phyloP scores from a whole-genome alignment of 2,113 vertebrate genomes.

The Lampris megalopsis region DNA sequence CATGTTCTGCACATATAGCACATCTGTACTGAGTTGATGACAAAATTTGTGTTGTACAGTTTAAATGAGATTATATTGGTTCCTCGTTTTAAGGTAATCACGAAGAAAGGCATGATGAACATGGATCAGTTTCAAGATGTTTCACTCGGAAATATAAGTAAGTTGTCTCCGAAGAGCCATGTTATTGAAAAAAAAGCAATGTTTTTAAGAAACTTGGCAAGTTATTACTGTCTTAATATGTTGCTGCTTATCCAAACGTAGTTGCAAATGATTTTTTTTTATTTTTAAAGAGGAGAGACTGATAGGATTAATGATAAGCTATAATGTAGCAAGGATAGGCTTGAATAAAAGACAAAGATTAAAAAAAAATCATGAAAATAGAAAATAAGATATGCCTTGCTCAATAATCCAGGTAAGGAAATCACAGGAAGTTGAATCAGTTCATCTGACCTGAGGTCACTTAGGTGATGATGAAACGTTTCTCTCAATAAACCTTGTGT shows the following conservation, averaged over 20 bases:
- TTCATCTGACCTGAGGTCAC: too few relatives aligned
- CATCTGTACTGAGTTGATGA: background rate
- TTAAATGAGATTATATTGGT: background rate
- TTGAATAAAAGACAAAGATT: background rate
- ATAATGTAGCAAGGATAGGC: background rate
- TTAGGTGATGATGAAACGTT: too few relatives aligned
- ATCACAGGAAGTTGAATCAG: too few relatives aligned
- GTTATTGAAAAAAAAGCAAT: too few relatives aligned
- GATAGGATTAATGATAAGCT: background rate
- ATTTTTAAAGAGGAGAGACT: too few relatives aligned
- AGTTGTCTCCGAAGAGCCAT: conserved; percentile 24
- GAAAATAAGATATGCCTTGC: background rate
- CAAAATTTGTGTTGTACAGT: too few relatives aligned
- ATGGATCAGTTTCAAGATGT: conserved; percentile 74
- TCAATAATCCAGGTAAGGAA: too few relatives aligned
- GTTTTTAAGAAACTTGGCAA: too few relatives aligned
- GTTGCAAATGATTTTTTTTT: too few relatives aligned
- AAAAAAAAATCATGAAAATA: too few relatives aligned
- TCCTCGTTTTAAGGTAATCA: conserved; percentile 75
- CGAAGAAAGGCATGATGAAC: conserved; percentile 76
- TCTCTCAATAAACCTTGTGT: too few relatives aligned
- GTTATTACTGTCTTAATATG: too few relatives aligned
- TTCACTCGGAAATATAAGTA: conserved; percentile 83
- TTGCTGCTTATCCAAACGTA: background rate
- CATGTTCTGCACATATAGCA: background rate